Percentiles rank a stretch among this genome's conserved stretches.
phyloP scores from a whole-genome alignment of 2,113 vertebrate genomes.

The Eublepharis macularius region DNA sequence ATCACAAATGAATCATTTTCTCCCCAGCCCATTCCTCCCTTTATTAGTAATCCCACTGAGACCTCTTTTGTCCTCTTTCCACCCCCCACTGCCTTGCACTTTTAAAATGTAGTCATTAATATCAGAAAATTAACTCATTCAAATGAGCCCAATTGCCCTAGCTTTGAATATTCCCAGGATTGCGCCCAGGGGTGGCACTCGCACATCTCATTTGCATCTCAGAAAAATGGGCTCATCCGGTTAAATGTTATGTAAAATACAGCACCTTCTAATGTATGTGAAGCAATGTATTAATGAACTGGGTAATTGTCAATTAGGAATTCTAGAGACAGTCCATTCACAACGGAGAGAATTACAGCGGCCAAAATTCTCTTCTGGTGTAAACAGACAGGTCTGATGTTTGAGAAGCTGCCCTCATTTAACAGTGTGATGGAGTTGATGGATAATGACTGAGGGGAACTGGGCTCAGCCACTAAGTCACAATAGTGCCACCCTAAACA shows the following conservation, averaged over 20 bases:
- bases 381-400: background rate
- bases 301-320: conserved; percentile 25
- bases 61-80: conserved; percentile 2
- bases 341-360: background rate
- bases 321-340: background rate
- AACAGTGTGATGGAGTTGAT: background rate
- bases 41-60: conserved; percentile 7
- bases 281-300: conserved; percentile 24
- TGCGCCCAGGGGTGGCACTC: background rate
- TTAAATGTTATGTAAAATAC: conserved; percentile 21
- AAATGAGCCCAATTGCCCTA: conserved; percentile 5
- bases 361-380: background rate
- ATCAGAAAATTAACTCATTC: conserved; percentile 24
- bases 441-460: background rate
- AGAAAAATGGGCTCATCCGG: background rate
- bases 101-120: conserved; percentile 31
- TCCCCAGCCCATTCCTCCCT: background rate
- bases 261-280: conserved; percentile 4
- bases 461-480: background rate
- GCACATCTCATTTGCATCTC: conserved; percentile 15
- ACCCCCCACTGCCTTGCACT: background rate
- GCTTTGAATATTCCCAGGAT: conserved; percentile 9
- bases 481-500: too few relatives aligned
- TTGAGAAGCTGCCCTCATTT: background rate
- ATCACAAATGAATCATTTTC: conserved; percentile 9